phyloP scores from a whole-genome alignment of 2,797 vertebrate species.

The Momotus momota region DNA sequence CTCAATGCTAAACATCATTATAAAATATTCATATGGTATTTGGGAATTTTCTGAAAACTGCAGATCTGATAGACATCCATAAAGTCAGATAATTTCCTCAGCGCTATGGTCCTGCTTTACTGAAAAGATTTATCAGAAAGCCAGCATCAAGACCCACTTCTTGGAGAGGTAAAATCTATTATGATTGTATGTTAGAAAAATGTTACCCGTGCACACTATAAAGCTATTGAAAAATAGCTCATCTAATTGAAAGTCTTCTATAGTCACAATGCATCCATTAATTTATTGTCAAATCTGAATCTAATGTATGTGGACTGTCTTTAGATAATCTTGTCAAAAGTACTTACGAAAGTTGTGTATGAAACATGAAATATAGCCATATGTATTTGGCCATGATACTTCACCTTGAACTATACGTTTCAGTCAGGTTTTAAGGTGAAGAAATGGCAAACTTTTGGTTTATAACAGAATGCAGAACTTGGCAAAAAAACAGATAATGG shows the following conservation, averaged over 20 bases:
- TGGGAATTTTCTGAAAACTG: slow-evolving; percentile 52
- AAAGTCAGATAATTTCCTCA: slow-evolving; percentile 58
- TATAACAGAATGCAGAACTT: slow-evolving; percentile 49
- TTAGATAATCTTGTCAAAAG: not conserved
- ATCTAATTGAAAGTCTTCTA: not conserved
- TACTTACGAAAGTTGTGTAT: not conserved
- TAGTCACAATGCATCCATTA: not conserved
- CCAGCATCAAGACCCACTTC: not conserved
- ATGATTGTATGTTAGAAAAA: not conserved
- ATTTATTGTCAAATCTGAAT: not conserved
- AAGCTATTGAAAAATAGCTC: not conserved
- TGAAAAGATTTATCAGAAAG: not conserved
- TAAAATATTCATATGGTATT: slow-evolving; percentile 80
- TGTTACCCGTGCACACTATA: not conserved
- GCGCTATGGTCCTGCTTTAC: not conserved
- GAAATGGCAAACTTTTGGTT: slow-evolving; percentile 56
- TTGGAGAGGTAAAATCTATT: not conserved
- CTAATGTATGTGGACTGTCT: not conserved
- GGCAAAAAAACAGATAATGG: not conserved
- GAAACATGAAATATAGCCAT: not conserved
- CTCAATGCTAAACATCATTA: slow-evolving; percentile 74
- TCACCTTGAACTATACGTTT: not conserved
- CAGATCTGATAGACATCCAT: slow-evolving; percentile 47
- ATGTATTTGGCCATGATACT: not conserved
- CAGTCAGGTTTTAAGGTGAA: slow-evolving; percentile 48